These are phyloP conservation scores for Calosoma granatense DNA, from an alignment of 1,140 invertebrate species.

Conservation along the genomic window DNA sequence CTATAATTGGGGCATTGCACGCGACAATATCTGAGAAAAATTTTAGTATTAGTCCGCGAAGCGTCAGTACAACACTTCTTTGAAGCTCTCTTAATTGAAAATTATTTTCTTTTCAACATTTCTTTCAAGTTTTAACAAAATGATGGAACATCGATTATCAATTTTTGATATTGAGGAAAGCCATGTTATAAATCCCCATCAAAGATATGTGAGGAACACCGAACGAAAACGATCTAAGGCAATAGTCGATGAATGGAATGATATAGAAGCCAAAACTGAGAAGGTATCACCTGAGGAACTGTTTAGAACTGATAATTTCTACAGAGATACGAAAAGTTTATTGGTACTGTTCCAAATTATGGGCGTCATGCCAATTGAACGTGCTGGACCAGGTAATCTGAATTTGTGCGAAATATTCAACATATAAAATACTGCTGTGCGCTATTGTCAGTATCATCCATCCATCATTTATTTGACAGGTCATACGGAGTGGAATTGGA, in stretches of 20 bases:
- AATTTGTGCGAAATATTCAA: slow-evolving; percentile 4
- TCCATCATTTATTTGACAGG: neutral
- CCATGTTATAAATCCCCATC: neutral
- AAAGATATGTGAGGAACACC: neutral
- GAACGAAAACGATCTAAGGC: neutral
- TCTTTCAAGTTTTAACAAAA: neutral
- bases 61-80: too few relatives aligned
- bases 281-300: slow-evolving; percentile 26
- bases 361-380: slow-evolving; percentile 60
- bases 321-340: slow-evolving; percentile 52
- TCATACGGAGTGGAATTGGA: slow-evolving; percentile 19
- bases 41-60: too few relatives aligned
- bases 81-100: too few relatives aligned
- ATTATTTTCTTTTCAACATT: too few relatives aligned
- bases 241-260: slow-evolving; percentile 1
- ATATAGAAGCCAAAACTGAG: slow-evolving; percentile 13
- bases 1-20: neutral
- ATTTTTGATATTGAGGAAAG: neutral
- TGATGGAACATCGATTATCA: neutral
- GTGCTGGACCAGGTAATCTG: slow-evolving; percentile 40
- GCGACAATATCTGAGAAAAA: too few relatives aligned
- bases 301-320: slow-evolving; percentile 52
- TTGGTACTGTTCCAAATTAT: slow-evolving; percentile 56
- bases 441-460: neutral
- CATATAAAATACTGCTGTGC: neutral